These are phyloP conservation scores for Vesta saturnalis DNA, from an alignment of 2,888 invertebrate species.

Conservation along the genomic window DNA sequence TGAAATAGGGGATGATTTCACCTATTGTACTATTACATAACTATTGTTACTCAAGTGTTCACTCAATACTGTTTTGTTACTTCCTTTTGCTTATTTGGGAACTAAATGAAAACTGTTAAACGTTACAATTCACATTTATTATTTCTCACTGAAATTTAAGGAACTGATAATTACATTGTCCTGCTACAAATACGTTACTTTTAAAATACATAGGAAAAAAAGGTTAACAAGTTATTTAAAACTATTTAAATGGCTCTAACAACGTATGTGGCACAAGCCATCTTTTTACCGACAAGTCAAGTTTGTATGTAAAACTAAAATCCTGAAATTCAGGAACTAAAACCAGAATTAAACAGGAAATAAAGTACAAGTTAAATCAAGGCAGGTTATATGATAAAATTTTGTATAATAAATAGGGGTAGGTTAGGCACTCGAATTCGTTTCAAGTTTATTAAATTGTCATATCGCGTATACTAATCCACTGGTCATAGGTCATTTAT, in stretches of 20 bases:
- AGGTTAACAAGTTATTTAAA: slow-evolving; percentile 34
- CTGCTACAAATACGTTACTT: slow-evolving; percentile 7
- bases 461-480: slow-evolving; percentile 37
- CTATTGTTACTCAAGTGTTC: slow-evolving; percentile 38
- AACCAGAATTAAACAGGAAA: slow-evolving; percentile 39
- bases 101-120: too few species aligned
- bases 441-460: slow-evolving; percentile 40
- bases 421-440: slow-evolving; percentile 38
- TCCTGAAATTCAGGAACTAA: slow-evolving; percentile 37
- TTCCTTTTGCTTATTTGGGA: slow-evolving; percentile 10
- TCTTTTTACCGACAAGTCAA: slow-evolving; percentile 20
- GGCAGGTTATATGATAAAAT: slow-evolving; percentile 24
- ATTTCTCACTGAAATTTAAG: slow-evolving; percentile 10
- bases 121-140: slow-evolving; percentile 4
- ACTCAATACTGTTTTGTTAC: slow-evolving; percentile 19
- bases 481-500: slow-evolving; percentile 36
- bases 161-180: background rate
- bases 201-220: too few species aligned
- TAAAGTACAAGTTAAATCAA: slow-evolving; percentile 19
- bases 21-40: slow-evolving; percentile 37
- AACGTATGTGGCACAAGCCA: slow-evolving; percentile 34
- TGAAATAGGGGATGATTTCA: slow-evolving; percentile 39
- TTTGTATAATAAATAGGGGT: slow-evolving; percentile 33
- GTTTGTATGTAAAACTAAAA: slow-evolving; percentile 25
- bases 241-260: too few species aligned